These are phyloP conservation scores for Morpho achilles DNA, from an alignment of 2,888 invertebrate genomes.

Conservation along the genomic window DNA sequence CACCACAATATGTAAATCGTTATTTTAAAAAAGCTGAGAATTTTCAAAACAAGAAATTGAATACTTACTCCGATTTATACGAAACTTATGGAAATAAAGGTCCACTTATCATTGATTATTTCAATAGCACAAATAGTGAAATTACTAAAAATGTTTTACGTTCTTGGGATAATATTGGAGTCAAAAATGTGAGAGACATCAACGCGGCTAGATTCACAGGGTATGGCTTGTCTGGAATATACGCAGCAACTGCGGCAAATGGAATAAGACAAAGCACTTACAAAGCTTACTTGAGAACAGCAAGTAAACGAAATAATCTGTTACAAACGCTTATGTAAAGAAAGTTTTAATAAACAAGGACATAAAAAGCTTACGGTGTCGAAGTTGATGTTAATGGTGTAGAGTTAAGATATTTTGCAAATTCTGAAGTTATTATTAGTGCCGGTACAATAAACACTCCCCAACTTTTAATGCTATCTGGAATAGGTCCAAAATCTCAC, in stretches of 20 bases:
- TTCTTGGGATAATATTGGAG: constrained; percentile 66
- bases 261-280: constrained; percentile 70
- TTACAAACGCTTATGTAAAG: constrained; percentile 67
- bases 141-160: constrained; percentile 42
- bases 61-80: constrained; percentile 32
- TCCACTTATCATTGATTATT: constrained; percentile 61
- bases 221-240: constrained; percentile 48
- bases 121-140: constrained; percentile 55
- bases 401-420: constrained; percentile 35
- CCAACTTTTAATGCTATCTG: constrained; percentile 72
- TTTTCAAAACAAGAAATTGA: constrained; percentile 40
- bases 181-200: constrained; percentile 48
- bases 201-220: constrained; percentile 63
- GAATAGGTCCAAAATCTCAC: constrained; percentile 64
- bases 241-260: constrained; percentile 60
- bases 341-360: constrained; percentile 48
- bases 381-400: constrained; percentile 40
- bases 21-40: constrained; percentile 78
- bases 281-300: constrained; percentile 59
- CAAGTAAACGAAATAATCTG: constrained; percentile 44
- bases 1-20: constrained; percentile 59
- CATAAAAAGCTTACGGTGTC: constrained; percentile 55
- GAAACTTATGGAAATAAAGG: constrained; percentile 59
- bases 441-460: constrained; percentile 71
- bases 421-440: constrained; percentile 67